Evolutionary conservation across 2,888 invertebrate species (phyloP), one percentile per base, ranked within the genome.

Genomic region (Drosophila pseudotakahashii): DNA sequence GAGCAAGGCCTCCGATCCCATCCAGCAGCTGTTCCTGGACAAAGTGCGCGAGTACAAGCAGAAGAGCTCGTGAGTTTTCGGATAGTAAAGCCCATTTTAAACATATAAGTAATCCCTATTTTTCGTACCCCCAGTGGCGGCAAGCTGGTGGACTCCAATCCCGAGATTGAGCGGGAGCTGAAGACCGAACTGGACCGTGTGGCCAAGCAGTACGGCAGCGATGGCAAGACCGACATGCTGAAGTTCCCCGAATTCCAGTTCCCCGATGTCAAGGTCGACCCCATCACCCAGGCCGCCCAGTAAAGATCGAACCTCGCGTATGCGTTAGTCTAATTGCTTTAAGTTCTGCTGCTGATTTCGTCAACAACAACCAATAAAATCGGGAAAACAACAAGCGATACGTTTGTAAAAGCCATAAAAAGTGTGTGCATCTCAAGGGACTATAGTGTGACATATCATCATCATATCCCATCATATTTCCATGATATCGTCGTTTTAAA

Each of bases 21-120:
- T 99, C 89, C 98, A 98, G 92, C 96, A 98, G 92, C 93, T 98
- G 54, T 99, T 99, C 92, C 91, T 98, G 41, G 97, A 98, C 79
- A 98, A 98, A 94, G 94, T 98, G 79, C 94, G 95, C 75, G 98
- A 98, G 93, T 99, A 98, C 93, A 96, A 95, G 90, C 93, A 95
- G 83, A 97, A 98, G 92, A 96, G 96, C 94, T 92, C 94, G 98
- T 98, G 94, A 93, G 95, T 71, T 7, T 7, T 10, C 1, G 7
- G 6, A 9, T 1, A 10, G 3, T 2, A 1, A 1, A 51, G 2
- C 2, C n/a, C 0, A 0, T 2, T 23, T 1, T 3, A 2, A 6
- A 4, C 7, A 4, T 9, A 1, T 0, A 2, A 11, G 3, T 39
- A 23, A 0, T 16, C 30, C 41, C 13, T 4, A 7, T 7, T 2